A percentile compares a stretch with the other conserved stretches of the same genome.
phyloP scores from a whole-genome alignment of 2,888 invertebrate species.

The Camptogramma bilineatum region DNA sequence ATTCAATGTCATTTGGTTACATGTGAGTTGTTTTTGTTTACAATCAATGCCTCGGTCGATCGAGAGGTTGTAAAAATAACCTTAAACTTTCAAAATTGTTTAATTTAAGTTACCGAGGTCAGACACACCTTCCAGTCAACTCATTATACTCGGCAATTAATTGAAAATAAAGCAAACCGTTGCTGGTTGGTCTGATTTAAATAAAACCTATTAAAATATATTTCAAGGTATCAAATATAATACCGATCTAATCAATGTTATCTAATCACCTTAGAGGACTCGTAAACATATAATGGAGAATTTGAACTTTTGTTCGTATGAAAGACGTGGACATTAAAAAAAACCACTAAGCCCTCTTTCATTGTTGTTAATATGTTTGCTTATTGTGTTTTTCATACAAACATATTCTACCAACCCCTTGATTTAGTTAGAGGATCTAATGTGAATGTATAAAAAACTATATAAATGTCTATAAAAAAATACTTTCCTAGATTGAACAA shows the following conservation, averaged over 20 bases:
- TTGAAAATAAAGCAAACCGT: conserved; percentile 31
- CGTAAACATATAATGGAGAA: too few relatives aligned
- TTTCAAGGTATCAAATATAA: background rate
- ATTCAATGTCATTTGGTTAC: conserved; percentile 17
- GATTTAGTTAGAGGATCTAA: too few relatives aligned
- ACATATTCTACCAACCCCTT: too few relatives aligned
- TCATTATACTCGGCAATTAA: conserved; percentile 41
- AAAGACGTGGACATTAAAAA: too few relatives aligned
- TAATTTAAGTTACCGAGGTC: conserved; percentile 54
- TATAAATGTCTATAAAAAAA: too few relatives aligned
- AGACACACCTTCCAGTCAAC: conserved; percentile 42
- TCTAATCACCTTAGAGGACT: background rate
- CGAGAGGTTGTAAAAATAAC: conserved; percentile 48
- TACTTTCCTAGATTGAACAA: too few relatives aligned
- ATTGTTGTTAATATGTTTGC: too few relatives aligned
- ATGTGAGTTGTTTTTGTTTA: conserved; percentile 26
- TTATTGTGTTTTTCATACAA: too few relatives aligned
- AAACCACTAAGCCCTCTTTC: too few relatives aligned
- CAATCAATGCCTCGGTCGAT: conserved; percentile 23
- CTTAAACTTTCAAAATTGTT: conserved; percentile 55
- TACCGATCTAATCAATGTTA: background rate
- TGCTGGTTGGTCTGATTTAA: conserved; percentile 17
- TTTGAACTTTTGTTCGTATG: too few relatives aligned
- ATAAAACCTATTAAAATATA: background rate
- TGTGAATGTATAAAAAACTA: too few relatives aligned